phyloP scores from a whole-genome alignment of 2,888 invertebrate genomes.

The Syritta pipiens region DNA sequence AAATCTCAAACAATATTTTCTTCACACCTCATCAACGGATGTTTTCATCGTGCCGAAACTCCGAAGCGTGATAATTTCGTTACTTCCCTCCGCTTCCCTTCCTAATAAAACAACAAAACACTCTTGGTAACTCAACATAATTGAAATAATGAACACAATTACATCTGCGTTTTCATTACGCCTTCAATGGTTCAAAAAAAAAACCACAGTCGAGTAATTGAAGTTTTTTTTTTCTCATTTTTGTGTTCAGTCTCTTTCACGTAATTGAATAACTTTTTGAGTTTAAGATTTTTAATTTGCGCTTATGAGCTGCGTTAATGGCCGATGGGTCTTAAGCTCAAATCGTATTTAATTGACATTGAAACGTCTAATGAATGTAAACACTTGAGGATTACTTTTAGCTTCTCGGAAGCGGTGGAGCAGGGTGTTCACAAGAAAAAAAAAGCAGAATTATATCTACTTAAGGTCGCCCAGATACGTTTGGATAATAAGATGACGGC shows the following conservation, averaged over 20 bases:
- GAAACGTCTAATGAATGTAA: slow-evolving; percentile 26
- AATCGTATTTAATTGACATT: slow-evolving; percentile 30
- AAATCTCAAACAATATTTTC: too few relatives aligned
- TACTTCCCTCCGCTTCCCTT: background rate
- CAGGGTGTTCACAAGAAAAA: background rate
- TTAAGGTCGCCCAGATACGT: background rate
- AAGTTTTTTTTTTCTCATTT: background rate
- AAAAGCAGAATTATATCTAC: background rate
- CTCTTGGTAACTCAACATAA: background rate
- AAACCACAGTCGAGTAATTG: background rate
- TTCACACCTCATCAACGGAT: too few relatives aligned
- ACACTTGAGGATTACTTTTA: slow-evolving; percentile 11
- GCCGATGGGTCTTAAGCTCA: background rate
- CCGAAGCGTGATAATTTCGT: background rate
- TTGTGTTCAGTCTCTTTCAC: background rate
- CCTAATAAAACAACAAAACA: background rate
- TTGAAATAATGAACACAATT: slow-evolving; percentile 4
- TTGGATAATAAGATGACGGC: background rate
- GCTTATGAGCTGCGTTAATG: background rate
- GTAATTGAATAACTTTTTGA: background rate
- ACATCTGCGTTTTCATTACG: slow-evolving; percentile 21
- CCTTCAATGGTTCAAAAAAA: too few relatives aligned
- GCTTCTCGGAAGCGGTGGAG: slow-evolving; percentile 7
- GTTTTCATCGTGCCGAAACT: too few relatives aligned
- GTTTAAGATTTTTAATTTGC: background rate